Evolutionary conservation across 2,888 invertebrate genomes (phyloP), one percentile per base, ranked within the genome.

Genomic region (Cerastis rubricosa): DNA sequence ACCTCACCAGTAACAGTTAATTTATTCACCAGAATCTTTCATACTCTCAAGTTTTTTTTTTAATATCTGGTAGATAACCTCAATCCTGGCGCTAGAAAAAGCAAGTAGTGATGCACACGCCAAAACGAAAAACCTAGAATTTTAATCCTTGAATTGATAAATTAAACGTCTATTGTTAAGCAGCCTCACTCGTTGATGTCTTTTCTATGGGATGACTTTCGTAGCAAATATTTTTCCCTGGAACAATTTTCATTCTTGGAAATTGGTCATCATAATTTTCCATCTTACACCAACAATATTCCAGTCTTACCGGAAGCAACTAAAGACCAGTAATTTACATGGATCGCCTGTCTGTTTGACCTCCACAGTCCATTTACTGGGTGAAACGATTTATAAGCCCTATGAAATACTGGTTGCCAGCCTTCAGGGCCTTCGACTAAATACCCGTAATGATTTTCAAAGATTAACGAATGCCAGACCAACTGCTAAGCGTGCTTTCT

Each of bases 141-240:
- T 57, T 2, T 54, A 25, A 25, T 57, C 57, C 2, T 7, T 14
- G 25, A 35, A 51, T 9, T 51, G 2, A 29, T 19, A 9, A 59
- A 61, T 29, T 61, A 19, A 61, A 5, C 19, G 61, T 59, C 29
- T 59, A 9, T 14, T 3, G 14, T 40, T 64, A 43, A 14, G n/a
- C 22, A 8, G 19, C 3, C 12, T 25, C 47, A 40, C 77, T 86
- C 87, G 87, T 87, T 88, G 88, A 87, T 88, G 88, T 87, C 87
- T 88, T 87, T 88, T 86, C 64, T 88, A 88, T 74, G n/a, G 25
- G n/a, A 5, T 19, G 2, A 66, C 35, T 54, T 54, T 8, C 4
- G 12, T 29, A 9, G 0, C 19, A 19, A 14, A 0, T n/a, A 73
- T 14, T 54, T 65, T 17, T 29, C 54, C 47, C 19, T 17, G 47